Evolutionary conservation across 2,113 vertebrate species (phyloP), one percentile per base, ranked within the genome.

Genomic region (Micronisus gabar): DNA sequence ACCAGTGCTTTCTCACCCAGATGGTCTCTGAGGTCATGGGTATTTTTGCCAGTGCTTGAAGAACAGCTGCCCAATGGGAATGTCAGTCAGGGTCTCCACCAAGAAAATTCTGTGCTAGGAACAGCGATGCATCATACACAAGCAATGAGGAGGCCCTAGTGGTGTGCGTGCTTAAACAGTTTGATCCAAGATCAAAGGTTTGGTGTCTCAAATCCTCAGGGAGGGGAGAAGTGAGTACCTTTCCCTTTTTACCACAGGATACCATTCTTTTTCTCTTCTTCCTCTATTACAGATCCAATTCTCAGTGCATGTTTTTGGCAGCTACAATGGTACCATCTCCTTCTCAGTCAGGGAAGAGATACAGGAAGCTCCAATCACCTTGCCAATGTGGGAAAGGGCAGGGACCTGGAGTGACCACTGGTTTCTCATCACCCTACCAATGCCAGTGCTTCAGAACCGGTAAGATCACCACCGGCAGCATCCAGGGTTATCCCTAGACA

Each of bases 241-340:
- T 52, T 38, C 25, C 32, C 13, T 82, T 70, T 91, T 80, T 59
- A 43, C 81, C 71, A 59, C 38, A 76, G 21, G 23, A 66, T 62
- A 48, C 8, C 6, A 21, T 78, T 56, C 13, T 84, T 91, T 93
- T 80, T 67, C 47, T 93, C 20, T 38, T 92, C 45, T 88, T 71
- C 23, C 59, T 91, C 72, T 80, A 6, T 96, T 96, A 63, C 83
- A 99, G 99, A 93, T 99, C 92, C 98, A 96, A 66, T 99, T 99
- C 90, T 98, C 98, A 62, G 94, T 99, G 50, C 98, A 99, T 82
- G 61, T 99, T 40, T 98, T 97, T 85, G 99, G 99, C 27, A 86
- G 76, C 87, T 99, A 99, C 94, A 99, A 99, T 56, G 99, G 99
- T n/a, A 98, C 99, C 2, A 45, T 99, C 86, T 94, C 97, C 73